Base-by-base conservation (phyloP, 37 sponge, comb jelly and placozoan species). In the Ianthella basta region DNA sequence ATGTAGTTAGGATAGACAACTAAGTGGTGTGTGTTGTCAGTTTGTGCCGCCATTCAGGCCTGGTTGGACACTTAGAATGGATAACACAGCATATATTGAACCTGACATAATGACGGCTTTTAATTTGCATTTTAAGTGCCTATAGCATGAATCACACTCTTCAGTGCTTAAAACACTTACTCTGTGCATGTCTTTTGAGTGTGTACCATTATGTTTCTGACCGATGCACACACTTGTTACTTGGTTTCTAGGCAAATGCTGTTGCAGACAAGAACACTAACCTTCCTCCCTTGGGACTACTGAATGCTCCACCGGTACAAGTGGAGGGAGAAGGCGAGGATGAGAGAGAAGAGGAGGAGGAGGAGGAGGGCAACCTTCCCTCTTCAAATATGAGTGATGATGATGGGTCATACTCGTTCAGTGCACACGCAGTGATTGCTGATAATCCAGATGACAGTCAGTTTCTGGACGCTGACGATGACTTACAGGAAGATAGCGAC, bases 201-300 rank as follows among this genome's bases (percentile, higher is more conserved):
- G 27, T 84, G 2, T 80, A 70, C 8, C 55, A 57, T 24, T 32
- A 36, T 61, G 68, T 82, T 72, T 32, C 64, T 15, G n/a, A n/a
- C n/a, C n/a, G n/a, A n/a, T n/a, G n/a, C n/a, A n/a, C n/a, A n/a
- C n/a, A n/a, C n/a, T n/a, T n/a, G n/a, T n/a, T n/a, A n/a, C n/a
- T 18, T 40, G n/a, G 70, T 86, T n/a, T 0, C 82, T 59, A 86
- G 91, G 32, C 56, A 85, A 54, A 82, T 53, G 24, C 75, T 35
- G 55, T 69, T n/a, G 73, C 20, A 21, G 91, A 86, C 59, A 54
- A 61, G 59, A 80, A 80, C 44, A 69, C 6, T 6, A 41, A 0
- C 59, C 12, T 54, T 0, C 44, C n/a, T 5, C 39, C 40, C 15
- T 25, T 66, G 6, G 59, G 55, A 15, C 33, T 72, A 18, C 27